A percentile compares a stretch with the other conserved stretches of the same genome.
Evolutionary conservation across 2,888 invertebrate genomes (phyloP).

Genomic region (Microplitis deprimator): DNA sequence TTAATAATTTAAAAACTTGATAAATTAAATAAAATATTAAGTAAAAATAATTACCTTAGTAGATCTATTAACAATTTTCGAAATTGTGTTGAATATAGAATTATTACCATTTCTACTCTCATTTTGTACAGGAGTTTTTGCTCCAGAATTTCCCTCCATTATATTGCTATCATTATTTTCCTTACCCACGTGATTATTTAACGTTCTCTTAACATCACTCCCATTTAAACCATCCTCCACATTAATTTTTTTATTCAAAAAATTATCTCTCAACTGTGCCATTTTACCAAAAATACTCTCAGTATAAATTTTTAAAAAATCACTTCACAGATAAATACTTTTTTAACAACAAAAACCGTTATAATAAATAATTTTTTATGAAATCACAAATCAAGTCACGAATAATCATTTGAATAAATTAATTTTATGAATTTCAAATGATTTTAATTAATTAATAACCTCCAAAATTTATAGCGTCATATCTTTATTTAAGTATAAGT

Average conservation of each 20-base stretch:
- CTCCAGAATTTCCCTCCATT: constrained; percentile 39
- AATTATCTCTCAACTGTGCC: background rate
- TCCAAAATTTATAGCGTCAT: no score
- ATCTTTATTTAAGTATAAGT: no score
- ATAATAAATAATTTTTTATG: no score
- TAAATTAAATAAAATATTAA: background rate
- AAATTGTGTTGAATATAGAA: constrained; percentile 69
- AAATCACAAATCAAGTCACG: no score
- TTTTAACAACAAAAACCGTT: no score
- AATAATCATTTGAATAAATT: no score
- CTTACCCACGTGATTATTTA: background rate
- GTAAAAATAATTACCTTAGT: constrained; percentile 60
- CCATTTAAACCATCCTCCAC: background rate
- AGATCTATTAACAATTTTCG: constrained; percentile 67
- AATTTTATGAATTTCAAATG: no score
- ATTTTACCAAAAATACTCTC: background rate
- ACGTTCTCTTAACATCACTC: background rate
- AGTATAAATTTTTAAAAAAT: no score
- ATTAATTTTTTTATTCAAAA: background rate
- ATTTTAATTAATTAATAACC: no score
- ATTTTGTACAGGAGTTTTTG: constrained; percentile 60
- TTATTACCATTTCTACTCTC: constrained; percentile 62
- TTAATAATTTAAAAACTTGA: background rate
- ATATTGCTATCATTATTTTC: constrained; percentile 10
- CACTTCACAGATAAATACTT: no score